Evolutionary conservation across 2,888 invertebrate species (phyloP), one percentile per base, ranked within the genome.

Genomic region (Mactromeris polynyma): DNA sequence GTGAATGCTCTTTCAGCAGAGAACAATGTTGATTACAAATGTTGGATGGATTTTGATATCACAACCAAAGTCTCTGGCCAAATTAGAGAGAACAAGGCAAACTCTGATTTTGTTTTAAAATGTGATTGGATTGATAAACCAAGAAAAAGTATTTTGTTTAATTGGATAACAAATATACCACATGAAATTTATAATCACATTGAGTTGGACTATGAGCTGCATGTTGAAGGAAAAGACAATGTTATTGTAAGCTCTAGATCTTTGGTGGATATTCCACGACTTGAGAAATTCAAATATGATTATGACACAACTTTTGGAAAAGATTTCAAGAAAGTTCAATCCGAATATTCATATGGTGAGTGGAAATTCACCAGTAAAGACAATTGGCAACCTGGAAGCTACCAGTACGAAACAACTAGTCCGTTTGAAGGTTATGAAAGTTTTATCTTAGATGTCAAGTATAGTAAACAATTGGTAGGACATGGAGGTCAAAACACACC

Each of bases 351-450:
- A 4, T 91, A 90, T 85, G 91, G 91, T 17, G 80, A 88, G 0
- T 2, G 78, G 0, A 42, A 33, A n/a, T 31, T 81, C 0, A 81
- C 73, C 2, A 42, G 31, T 42, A 79, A 81, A 31, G 19, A 73
- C 14, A 11, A 69, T 11, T 86, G 58, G 36, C 46, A 87, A 7
- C 38, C 51, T 2, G 87, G 86, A 9, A 77, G 33, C 2, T 88
- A 86, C 40, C 14, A 36, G 2, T 46, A 77, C 21, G 80, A 46
- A 21, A 40, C 84, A 17, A 88, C 54, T 21, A 88, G 89, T 64
- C 90, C 93, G 4, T 79, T 87, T 82, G 87, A 91, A 86, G 91
- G 91, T 1, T 94, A 89, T 86, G 93, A 90, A 36, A 54, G 86
- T 0, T 81, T 80, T 2, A 83, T 78, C 11, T 1, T 89, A 14